Conservation (phyloP, 2,113 vertebrate genomes). For the Dipodomys ordii region DNA sequence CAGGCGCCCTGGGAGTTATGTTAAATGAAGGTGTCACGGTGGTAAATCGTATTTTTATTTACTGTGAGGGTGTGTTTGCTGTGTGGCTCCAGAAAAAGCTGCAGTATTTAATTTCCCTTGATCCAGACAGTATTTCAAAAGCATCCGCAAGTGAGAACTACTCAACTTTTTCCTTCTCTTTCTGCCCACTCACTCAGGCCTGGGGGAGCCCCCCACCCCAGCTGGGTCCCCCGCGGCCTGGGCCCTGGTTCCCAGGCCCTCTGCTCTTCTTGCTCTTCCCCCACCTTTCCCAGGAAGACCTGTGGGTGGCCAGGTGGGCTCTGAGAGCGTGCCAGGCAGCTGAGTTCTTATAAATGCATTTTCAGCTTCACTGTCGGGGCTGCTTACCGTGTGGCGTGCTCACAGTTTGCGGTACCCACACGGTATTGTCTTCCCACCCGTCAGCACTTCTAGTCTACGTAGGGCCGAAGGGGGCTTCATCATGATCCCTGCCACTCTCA, state of each 20-base stretch:
- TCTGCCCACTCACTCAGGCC: not conserved
- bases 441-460: fast-evolving
- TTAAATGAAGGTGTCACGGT: conserved; percentile 85
- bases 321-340: not conserved
- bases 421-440: fast-evolving
- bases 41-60: conserved; percentile 88
- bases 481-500: not conserved
- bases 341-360: fast-evolving
- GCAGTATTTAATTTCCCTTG: conserved; percentile 45
- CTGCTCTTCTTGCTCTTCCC: not conserved
- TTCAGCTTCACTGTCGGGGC: too few species aligned
- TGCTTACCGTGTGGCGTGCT: too few species aligned
- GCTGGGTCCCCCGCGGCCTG: not conserved
- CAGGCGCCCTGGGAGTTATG: conserved; percentile 75
- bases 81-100: conserved; percentile 44
- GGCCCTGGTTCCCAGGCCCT: fast-evolving
- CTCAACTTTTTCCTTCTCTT: not conserved
- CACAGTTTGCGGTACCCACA: fast-evolving
- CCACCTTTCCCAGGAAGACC: not conserved
- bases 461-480: not conserved
- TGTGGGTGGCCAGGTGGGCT: not conserved
- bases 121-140: conserved; percentile 40
- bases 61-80: conserved; percentile 77
- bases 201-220: fast-evolving
- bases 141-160: not conserved